Conservation (phyloP, 1,140 invertebrate genomes). For the Samia ricini region DNA sequence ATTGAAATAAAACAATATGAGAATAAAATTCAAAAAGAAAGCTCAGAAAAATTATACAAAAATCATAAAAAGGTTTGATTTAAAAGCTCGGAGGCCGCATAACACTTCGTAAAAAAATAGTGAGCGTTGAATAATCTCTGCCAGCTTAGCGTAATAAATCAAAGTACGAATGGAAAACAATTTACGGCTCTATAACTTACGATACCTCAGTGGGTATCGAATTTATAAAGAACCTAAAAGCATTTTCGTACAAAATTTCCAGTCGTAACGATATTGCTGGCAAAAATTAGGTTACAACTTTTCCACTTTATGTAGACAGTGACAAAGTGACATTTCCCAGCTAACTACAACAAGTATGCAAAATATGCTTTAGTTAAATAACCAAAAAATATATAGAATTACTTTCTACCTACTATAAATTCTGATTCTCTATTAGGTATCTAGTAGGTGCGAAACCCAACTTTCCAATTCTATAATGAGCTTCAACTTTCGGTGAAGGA, state of each 20-base stretch:
- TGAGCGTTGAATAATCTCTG: neutral
- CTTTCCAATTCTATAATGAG: no score
- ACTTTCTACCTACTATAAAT: no score
- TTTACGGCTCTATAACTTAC: neutral
- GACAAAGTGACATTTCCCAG: neutral
- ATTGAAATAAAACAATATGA: no score
- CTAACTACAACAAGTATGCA: neutral
- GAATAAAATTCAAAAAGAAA: no score
- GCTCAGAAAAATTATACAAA: neutral
- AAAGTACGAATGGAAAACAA: neutral
- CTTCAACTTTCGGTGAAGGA: no score
- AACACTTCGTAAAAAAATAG: neutral
- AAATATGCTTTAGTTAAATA: neutral
- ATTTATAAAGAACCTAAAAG: conserved; percentile 1
- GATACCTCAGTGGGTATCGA: neutral
- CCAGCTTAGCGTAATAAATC: neutral
- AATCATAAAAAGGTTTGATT: neutral
- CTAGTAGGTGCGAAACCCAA: no score
- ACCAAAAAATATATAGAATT: neutral
- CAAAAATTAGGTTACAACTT: neutral
- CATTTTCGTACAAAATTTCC: neutral
- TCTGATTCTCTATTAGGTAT: no score
- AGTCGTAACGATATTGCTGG: neutral
- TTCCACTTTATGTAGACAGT: neutral
- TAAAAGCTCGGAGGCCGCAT: neutral